Evolutionary conservation across 2,113 vertebrate species (phyloP).

Genomic region (Pelecanoides urinatrix): DNA sequence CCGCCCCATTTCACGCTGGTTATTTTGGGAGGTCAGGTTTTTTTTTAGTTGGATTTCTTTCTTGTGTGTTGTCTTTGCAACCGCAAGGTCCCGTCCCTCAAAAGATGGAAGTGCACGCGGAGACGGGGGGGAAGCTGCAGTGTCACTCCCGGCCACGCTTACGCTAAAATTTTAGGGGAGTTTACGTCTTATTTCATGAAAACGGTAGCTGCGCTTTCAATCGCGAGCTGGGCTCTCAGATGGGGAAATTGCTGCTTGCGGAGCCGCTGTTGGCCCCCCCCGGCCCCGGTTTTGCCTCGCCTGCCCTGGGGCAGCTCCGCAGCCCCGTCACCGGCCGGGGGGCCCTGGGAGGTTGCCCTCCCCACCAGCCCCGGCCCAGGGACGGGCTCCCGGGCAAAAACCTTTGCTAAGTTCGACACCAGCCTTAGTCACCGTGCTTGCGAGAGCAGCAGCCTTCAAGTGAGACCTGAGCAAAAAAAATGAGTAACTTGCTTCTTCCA

Average conservation of each 20-base stretch:
- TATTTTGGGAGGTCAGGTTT: background rate
- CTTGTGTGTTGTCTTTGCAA: background rate
- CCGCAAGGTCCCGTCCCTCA: rapidly evolving
- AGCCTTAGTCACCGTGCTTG: background rate
- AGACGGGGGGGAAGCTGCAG: background rate
- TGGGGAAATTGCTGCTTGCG: background rate
- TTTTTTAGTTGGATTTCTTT: background rate
- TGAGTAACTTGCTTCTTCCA: background rate
- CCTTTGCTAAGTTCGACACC: background rate
- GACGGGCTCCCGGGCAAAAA: background rate
- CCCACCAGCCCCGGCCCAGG: background rate
- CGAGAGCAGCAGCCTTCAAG: background rate
- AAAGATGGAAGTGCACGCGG: background rate
- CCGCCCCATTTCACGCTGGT: background rate
- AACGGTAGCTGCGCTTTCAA: background rate
- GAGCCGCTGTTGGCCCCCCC: background rate
- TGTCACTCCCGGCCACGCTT: rapidly evolving
- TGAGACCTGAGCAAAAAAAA: background rate
- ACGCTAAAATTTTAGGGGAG: background rate
- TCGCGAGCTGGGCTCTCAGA: rapidly evolving
- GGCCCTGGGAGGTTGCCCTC: too few species aligned
- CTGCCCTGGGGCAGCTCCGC: background rate
- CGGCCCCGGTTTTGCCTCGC: background rate
- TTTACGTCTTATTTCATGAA: background rate
- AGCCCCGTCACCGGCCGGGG: background rate